Evolutionary conservation across 2,888 invertebrate genomes (phyloP).

Genomic region (Bugulina stolonifera): DNA sequence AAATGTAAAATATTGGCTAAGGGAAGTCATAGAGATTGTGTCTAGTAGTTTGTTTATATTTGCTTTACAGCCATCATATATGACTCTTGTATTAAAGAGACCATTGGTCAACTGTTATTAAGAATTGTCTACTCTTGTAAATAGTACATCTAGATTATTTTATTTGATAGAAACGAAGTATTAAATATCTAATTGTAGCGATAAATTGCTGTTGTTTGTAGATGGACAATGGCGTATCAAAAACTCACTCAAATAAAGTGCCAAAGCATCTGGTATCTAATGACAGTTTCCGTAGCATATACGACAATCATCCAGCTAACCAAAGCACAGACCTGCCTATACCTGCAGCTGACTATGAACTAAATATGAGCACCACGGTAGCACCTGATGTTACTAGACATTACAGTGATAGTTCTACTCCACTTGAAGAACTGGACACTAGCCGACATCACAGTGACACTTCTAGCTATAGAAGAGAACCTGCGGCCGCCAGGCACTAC

Average conservation of each 20-base stretch:
- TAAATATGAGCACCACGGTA: not conserved
- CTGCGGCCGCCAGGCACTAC: not conserved
- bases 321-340: not conserved
- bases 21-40: too few species aligned
- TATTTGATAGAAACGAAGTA: too few species aligned
- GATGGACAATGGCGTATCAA: not conserved
- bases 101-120: too few species aligned
- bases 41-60: too few species aligned
- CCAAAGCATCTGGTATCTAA: slow-evolving; percentile 24
- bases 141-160: too few species aligned
- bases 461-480: not conserved
- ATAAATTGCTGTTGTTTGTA: not conserved
- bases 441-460: too few species aligned
- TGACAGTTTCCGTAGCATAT: slow-evolving; percentile 20
- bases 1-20: too few species aligned
- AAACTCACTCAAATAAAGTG: not conserved
- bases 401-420: not conserved
- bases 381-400: not conserved
- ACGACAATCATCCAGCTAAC: slow-evolving; percentile 14
- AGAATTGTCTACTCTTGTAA: too few species aligned
- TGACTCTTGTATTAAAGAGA: too few species aligned
- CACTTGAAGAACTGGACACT: too few species aligned
- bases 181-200: too few species aligned
- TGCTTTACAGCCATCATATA: too few species aligned
- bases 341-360: not conserved